Evolutionary conservation across 2,888 invertebrate species (phyloP), one percentile per base, ranked within the genome.

Genomic region (Epistrophella euchroma): DNA sequence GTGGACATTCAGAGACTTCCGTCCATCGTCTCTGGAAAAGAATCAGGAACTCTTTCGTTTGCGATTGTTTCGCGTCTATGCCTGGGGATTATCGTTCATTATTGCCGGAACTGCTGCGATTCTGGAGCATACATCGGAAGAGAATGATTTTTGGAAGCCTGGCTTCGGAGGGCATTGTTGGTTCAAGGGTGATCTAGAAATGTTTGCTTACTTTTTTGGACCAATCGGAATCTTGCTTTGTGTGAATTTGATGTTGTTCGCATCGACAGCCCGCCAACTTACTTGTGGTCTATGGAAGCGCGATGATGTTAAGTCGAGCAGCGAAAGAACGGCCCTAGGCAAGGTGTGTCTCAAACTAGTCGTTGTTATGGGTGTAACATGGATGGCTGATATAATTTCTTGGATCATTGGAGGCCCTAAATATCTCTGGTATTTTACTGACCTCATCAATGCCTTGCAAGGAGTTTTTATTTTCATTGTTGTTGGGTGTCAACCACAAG

Each of bases 391-490:
- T 92, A 95, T 97, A 81, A 93, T 97, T 84, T 97, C 97, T 64
- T 97, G 97, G 96, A 94, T 95, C 88, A 95, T 95, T 84, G 97
- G 97, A 88, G 97, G 97, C 6, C 97, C 97, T 0, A 94, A 95
- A 50, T 96, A 95, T 91, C 93, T 96, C 89, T 97, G 97, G 97
- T 96, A 96, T 92, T 93, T 96, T 88, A 96, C 97, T 71, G 97
- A 97, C 93, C 92, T 97, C 90, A 95, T 97, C 90, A 97, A 97
- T 93, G 96, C 96, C 88, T 94, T 97, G 89, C 97, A 97, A 92
- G 97, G 97, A 88, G 96, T 97, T 73, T 95, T 97, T 92, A 97
- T 97, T 90, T 97, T 97, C 93, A 95, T 96, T 90, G 97, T 97
- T 88, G 97, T 97, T 89, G 97, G 97, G 68, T 97, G 97, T 92